Percentiles rank a stretch among this genome's conserved stretches.
Evolutionary conservation across 2,888 invertebrate genomes (phyloP).

Genomic region (Dinocampus coccinellae): DNA sequence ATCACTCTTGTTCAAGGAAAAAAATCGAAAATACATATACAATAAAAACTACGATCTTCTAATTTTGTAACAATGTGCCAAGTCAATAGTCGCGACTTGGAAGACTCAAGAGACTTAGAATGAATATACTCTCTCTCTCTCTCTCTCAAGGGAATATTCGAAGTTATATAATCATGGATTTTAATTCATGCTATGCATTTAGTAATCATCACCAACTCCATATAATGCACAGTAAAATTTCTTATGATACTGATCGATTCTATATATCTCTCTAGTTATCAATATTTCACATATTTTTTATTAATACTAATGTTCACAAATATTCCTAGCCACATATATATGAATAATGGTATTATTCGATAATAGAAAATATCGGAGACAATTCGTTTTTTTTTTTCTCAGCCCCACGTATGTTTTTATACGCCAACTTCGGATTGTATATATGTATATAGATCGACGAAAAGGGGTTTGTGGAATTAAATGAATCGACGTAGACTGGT

Average conservation of each 20-base stretch:
- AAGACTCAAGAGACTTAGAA: background rate
- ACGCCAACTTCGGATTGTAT: too few relatives aligned
- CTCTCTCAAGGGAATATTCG: conserved; percentile 53
- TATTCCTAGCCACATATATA: too few relatives aligned
- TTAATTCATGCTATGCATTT: conserved; percentile 68
- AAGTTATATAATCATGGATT: conserved; percentile 69
- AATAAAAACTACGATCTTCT: conserved; percentile 54
- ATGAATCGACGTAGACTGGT: conserved; percentile 57
- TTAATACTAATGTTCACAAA: too few relatives aligned
- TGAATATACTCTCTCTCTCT: conserved; percentile 15
- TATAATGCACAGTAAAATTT: conserved; percentile 61
- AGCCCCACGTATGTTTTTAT: too few relatives aligned
- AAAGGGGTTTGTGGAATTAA: conserved; percentile 55
- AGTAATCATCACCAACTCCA: conserved; percentile 66
- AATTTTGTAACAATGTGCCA: conserved; percentile 44
- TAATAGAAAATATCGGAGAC: too few relatives aligned
- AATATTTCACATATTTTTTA: too few relatives aligned
- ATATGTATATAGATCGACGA: too few relatives aligned
- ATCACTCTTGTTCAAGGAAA: background rate
- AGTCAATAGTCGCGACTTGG: conserved; percentile 24
- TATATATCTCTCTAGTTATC: too few relatives aligned
- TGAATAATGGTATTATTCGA: too few relatives aligned
- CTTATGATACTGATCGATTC: background rate
- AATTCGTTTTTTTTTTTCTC: too few relatives aligned
- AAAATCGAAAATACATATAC: background rate